Base-by-base conservation (phyloP, 2,113 vertebrate species). In the Anguilla rostrata region DNA sequence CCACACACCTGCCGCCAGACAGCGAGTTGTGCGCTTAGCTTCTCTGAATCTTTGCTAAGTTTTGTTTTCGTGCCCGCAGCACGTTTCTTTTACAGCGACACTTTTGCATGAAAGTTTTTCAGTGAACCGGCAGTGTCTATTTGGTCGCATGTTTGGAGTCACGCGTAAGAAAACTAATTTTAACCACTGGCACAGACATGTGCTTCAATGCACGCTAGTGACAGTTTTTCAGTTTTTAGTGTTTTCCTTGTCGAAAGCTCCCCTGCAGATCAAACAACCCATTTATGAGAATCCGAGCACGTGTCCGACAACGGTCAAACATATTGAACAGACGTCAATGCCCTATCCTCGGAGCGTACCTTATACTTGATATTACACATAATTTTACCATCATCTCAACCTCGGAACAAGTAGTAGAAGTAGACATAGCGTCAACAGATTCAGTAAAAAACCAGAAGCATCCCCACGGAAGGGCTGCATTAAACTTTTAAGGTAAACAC, bases 1-100 rank as follows among this genome's bases (percentile, higher is more conserved):
- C 22, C 26, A 22, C 60, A 22, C 0, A 22, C 60, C 18, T 22
- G 60, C 8, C 60, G 18, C 18, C 14, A 18, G 14, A 60, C 9
- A 60, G 18, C 56, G 18, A 15, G 26, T 26, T 26, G 6, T 71
- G 63, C 26, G 34, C 4, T 34, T 29, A 29, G 71, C 9, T 75
- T 75, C 63, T 71, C 63, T 71, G 63, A 20, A 71, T 75, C 26
- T 75, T 75, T 75, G 71, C 71, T 9, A 75, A 75, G 71, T 75
- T 53, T 53, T 53, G 5, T n/a, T 29, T 75, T n/a, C 18, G 11
- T 75, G 71, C 7, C 63, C 16, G 26, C 26, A 26, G n/a, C 9
- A 12, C n/a, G 71, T 75, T 75, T 34, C 60, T 20, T 26, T 63
- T 5, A n/a, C n/a, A 11, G 26, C 5, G 71, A 75, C 71, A 75